phyloP scores from a whole-genome alignment of 2,113 vertebrate genomes.

The Corythoichthys intestinalis region DNA sequence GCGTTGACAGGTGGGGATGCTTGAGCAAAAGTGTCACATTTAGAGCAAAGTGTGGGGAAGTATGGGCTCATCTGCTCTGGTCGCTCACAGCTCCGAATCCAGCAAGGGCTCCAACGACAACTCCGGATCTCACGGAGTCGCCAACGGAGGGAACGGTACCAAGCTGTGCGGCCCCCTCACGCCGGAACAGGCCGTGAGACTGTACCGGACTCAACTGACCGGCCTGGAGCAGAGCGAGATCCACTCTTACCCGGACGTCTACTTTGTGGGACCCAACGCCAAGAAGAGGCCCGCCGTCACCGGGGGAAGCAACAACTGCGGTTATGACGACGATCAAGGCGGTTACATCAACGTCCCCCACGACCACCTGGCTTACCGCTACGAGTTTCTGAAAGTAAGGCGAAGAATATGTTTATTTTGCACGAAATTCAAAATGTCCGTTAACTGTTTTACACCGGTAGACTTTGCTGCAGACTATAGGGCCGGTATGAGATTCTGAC shows the following conservation, averaged over 20 bases:
- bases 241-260: conserved; percentile 83
- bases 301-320: conserved; percentile 87
- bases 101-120: conserved; percentile 75
- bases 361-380: conserved; percentile 93
- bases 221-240: conserved; percentile 90
- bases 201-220: conserved; percentile 85
- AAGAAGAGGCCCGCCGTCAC: conserved; percentile 88
- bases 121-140: conserved; percentile 33
- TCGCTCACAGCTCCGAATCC: conserved; percentile 56
- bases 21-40: too few relatives aligned
- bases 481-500: too few relatives aligned
- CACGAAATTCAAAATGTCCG: neutral
- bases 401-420: neutral
- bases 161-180: conserved; percentile 75
- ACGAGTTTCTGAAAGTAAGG: conserved; percentile 91
- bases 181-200: conserved; percentile 87
- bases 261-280: conserved; percentile 91
- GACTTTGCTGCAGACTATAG: too few relatives aligned
- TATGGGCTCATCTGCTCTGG: neutral
- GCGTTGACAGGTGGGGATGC: conserved; percentile 70
- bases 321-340: conserved; percentile 93
- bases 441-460: neutral
- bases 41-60: too few relatives aligned
- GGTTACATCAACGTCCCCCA: conserved; percentile 91
- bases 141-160: conserved; percentile 50